Evolutionary conservation across 2,113 vertebrate species (phyloP).

Genomic region (Orycteropus afer): DNA sequence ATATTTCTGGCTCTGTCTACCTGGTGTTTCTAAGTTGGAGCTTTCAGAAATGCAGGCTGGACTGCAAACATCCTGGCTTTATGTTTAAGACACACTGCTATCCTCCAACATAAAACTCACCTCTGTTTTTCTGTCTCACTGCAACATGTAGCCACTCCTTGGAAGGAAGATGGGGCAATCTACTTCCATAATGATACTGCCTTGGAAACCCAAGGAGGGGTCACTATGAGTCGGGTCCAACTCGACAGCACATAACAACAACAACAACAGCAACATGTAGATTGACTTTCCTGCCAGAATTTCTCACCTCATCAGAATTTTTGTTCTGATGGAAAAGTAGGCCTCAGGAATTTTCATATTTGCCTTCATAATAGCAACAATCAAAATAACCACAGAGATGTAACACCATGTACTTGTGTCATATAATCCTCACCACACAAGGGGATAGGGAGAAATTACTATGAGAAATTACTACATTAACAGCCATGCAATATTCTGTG

Average conservation of each 20-base stretch:
- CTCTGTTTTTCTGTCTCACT: not conserved
- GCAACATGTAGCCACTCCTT: too few species aligned
- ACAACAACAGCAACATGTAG: too few species aligned
- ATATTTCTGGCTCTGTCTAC: not conserved
- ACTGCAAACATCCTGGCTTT: not conserved
- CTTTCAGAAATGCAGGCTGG: not conserved
- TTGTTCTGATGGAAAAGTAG: not conserved
- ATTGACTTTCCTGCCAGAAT: not conserved
- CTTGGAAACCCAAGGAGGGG: too few species aligned
- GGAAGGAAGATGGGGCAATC: too few species aligned
- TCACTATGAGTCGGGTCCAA: too few species aligned
- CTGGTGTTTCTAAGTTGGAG: not conserved
- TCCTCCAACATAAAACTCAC: not conserved
- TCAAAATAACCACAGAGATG: not conserved
- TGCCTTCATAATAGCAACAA: not conserved
- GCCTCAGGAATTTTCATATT: not conserved
- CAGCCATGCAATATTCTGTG: not conserved
- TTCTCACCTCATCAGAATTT: not conserved
- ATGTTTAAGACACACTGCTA: not conserved
- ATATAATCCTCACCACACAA: not conserved
- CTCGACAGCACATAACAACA: too few species aligned
- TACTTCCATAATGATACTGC: too few species aligned
- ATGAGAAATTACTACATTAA: not conserved
- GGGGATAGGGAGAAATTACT: not conserved
- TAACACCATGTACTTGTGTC: too few species aligned